A percentile compares a stretch with the other conserved stretches of the same genome.
Conservation (phyloP, 2,113 vertebrate genomes). For the Lagopus leucura region DNA sequence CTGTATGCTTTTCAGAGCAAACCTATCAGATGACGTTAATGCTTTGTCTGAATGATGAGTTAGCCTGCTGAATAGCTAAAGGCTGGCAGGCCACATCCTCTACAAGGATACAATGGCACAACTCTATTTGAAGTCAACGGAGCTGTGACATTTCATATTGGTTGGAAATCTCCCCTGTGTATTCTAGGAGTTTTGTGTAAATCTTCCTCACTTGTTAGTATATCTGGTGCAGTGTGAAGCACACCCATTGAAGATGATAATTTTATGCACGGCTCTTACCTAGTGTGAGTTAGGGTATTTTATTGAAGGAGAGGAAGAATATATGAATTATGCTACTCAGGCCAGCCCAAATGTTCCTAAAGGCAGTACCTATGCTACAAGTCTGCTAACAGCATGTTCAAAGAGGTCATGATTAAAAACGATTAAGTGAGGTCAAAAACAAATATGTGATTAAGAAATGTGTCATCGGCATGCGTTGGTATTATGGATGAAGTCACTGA, state of each 20-base stretch:
- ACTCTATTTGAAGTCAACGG: slow-evolving; percentile 7
- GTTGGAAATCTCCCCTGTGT: background rate
- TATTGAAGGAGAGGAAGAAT: background rate
- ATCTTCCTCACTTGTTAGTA: background rate
- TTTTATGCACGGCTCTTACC: background rate
- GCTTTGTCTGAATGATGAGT: background rate
- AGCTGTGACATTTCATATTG: slow-evolving; percentile 15
- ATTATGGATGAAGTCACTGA: background rate
- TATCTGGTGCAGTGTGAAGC: background rate
- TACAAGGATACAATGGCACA: background rate
- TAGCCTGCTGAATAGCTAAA: background rate
- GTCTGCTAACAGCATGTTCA: background rate
- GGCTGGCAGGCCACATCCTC: background rate
- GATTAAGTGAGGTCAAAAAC: slow-evolving; percentile 18
- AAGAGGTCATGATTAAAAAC: background rate
- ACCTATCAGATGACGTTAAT: background rate
- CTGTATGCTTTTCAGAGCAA: slow-evolving; percentile 4
- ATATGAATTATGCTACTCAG: background rate
- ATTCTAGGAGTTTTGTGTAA: background rate
- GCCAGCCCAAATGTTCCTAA: background rate
- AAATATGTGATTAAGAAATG: background rate
- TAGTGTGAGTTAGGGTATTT: background rate
- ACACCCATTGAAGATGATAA: background rate
- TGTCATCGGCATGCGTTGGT: background rate
- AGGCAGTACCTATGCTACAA: background rate